Evolutionary conservation across 2,113 vertebrate species (phyloP), one percentile per base, ranked within the genome.

Genomic region (Pardalotus punctatus): DNA sequence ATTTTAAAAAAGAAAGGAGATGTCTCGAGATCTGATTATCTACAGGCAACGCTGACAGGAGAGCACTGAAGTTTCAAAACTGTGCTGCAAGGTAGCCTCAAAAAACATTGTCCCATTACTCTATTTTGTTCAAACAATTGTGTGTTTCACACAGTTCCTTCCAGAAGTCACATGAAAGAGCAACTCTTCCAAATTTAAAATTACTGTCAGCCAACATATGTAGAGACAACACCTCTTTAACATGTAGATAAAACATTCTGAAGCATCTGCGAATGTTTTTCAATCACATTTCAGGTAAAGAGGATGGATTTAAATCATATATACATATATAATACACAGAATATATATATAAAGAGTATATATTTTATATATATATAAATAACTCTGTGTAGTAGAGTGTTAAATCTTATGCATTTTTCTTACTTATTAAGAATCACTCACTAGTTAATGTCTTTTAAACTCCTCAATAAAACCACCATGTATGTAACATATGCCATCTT

Each of bases 71-170:
- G 12, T 76, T 40, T 88, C 66, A 54, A 80, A 88, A 69, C 12
- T 31, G 8, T 69, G 9, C 27, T 31, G 31, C 28, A 82, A 88
- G 12, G 31, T 42, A 88, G 54, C 15, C 9, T 27, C 24, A 72
- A 38, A 10, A 9, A 74, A 38, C 3, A 47, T 5, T 1, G 2
- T 35, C 11, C 17, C 5, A 29, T 56, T 38, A 36, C 2, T 21
- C 6, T 25, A 19, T 61, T 65, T 66, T 88, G 18, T 84, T 72
- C 11, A 40, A 54, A 31, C 3, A 5, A 66, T 12, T 29, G 4
- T 13, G 9, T 48, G 21, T 14, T 57, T 12, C 10, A 22, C 38
- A 38, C 6, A n/a, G 69, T 24, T 36, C 9, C 19, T 70, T 77
- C 33, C 19, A 64, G 25, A 81, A 62, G 12, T 70, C 45, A 28